A percentile compares a stretch with the other conserved stretches of the same genome.
Evolutionary conservation across 1,140 invertebrate genomes (phyloP).

Genomic region (Drosophila arizonae): DNA sequence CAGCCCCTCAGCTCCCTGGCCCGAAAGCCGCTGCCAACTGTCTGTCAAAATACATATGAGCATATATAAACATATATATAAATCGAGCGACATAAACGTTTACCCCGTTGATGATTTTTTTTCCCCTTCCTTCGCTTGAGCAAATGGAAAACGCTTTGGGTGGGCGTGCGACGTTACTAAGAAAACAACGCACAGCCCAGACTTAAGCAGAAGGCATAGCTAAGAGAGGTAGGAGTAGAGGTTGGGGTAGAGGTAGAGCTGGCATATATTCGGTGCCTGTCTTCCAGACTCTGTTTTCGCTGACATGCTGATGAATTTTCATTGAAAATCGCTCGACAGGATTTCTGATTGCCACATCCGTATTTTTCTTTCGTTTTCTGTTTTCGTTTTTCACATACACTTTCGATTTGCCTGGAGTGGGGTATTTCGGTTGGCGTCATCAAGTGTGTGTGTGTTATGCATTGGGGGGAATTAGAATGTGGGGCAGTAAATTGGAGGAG

Average conservation of each 20-base stretch:
- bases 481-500: too few species aligned
- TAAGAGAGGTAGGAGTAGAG: neutral
- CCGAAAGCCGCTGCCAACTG: conserved; percentile 31
- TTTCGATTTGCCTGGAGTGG: neutral
- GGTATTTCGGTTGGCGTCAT: too few species aligned
- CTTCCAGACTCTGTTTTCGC: conserved; percentile 11
- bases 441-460: too few species aligned
- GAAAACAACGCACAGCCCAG: conserved; percentile 56
- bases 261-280: conserved; percentile 17
- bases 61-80: conserved; percentile 6
- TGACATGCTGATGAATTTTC: conserved; percentile 80
- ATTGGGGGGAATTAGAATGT: too few species aligned
- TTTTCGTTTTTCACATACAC: conserved; percentile 10
- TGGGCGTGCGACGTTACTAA: conserved; percentile 75
- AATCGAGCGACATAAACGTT: conserved; percentile 58
- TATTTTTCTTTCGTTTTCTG: conserved; percentile 43
- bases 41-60: conserved; percentile 66
- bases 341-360: conserved; percentile 81
- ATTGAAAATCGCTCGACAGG: conserved; percentile 74
- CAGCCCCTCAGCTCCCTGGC: neutral
- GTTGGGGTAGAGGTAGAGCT: neutral
- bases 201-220: conserved; percentile 18
- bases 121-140: conserved; percentile 4
- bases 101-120: conserved; percentile 63
- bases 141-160: conserved; percentile 82